Conservation (phyloP, 2,888 invertebrate genomes). For the Himalopsyche japonica region DNA sequence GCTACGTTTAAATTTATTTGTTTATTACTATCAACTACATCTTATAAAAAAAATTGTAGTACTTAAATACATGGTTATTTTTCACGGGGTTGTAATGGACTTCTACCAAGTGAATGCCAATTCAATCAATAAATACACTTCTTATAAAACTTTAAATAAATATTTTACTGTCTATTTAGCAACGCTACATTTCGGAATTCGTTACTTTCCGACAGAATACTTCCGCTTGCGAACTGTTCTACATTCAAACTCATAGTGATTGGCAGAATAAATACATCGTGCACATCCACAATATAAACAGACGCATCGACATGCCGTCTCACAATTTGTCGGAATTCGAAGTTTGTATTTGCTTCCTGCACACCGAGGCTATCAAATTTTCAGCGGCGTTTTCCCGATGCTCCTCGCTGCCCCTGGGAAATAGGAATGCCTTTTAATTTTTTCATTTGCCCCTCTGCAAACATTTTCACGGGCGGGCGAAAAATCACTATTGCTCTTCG, state of each 20-base stretch:
- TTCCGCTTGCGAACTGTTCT: background rate
- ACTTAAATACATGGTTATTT: too few relatives aligned
- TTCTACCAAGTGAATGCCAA: too few relatives aligned
- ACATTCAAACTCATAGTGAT: background rate
- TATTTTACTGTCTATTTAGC: too few relatives aligned
- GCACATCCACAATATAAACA: background rate
- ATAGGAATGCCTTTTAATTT: background rate
- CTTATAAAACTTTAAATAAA: too few relatives aligned
- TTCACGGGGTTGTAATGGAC: too few relatives aligned
- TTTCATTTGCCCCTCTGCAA: background rate
- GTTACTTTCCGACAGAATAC: background rate
- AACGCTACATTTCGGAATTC: too few relatives aligned
- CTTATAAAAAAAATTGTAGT: too few relatives aligned
- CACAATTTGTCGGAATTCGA: background rate
- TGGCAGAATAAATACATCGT: background rate
- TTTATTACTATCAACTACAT: too few relatives aligned
- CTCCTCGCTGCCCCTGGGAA: background rate
- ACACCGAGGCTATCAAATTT: background rate
- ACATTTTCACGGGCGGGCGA: background rate
- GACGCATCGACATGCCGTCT: background rate
- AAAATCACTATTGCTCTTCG: too few relatives aligned
- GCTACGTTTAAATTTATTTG: too few relatives aligned
- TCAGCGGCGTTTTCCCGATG: background rate
- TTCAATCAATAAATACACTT: too few relatives aligned
- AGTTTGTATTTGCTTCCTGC: background rate